These are phyloP conservation scores for Holocentrus rufus DNA, from an alignment of 2,797 vertebrate genomes.

Conservation along the genomic window DNA sequence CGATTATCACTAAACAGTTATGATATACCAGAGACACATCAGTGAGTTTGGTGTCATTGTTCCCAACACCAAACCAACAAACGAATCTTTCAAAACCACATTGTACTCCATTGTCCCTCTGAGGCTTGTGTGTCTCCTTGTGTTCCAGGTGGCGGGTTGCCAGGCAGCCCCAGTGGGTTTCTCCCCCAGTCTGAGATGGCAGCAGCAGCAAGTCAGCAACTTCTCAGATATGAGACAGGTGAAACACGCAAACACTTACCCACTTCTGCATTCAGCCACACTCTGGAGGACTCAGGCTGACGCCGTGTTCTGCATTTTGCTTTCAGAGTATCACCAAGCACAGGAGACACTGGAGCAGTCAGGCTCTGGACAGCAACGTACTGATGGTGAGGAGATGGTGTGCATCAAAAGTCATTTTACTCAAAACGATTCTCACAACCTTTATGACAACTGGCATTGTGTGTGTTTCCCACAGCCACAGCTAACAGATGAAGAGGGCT, in stretches of 20 bases:
- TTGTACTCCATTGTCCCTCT: background rate
- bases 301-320: slow-evolving; percentile 16
- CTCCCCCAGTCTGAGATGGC: slow-evolving; percentile 91
- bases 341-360: slow-evolving; percentile 89
- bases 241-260: slow-evolving; percentile 32
- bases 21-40: too few relatives aligned
- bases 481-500: slow-evolving; percentile 76
- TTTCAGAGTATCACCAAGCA: slow-evolving; percentile 90
- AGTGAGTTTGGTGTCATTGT: too few relatives aligned
- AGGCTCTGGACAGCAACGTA: slow-evolving; percentile 93
- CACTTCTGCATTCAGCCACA: background rate
- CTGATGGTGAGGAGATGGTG: slow-evolving; percentile 85
- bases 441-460: too few relatives aligned
- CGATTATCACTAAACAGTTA: too few relatives aligned
- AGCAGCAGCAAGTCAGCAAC: slow-evolving; percentile 90
- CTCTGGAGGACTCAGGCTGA: too few relatives aligned
- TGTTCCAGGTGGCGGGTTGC: slow-evolving; percentile 87
- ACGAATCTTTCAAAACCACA: too few relatives aligned
- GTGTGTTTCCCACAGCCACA: slow-evolving; percentile 69
- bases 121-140: background rate
- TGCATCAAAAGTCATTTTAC: background rate
- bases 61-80: too few relatives aligned
- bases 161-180: slow-evolving; percentile 92
- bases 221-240: slow-evolving; percentile 95
- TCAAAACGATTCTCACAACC: too few relatives aligned